Conservation (phyloP, 2,113 vertebrate genomes). For the Protomyctophum bolini region DNA sequence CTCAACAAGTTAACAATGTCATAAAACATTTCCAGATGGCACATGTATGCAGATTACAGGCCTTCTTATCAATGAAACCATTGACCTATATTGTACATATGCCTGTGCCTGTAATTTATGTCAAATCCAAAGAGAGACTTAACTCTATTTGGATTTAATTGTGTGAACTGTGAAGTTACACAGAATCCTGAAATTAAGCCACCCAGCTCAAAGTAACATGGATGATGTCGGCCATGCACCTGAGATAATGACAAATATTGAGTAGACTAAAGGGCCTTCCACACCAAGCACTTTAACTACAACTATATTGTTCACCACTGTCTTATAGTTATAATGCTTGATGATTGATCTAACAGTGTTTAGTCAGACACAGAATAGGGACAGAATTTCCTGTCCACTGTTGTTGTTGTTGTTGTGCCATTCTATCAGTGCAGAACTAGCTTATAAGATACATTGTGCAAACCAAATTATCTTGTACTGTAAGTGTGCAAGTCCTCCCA, state of each 20-base stretch:
- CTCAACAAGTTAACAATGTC: slow-evolving; percentile 6
- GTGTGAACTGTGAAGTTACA: too few relatives aligned
- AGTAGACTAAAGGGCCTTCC: too few relatives aligned
- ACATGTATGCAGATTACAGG: not conserved
- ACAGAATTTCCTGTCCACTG: slow-evolving; percentile 3
- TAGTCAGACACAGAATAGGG: slow-evolving; percentile 6
- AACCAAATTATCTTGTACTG: slow-evolving; percentile 22
- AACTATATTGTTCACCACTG: too few relatives aligned
- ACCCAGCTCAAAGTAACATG: too few relatives aligned
- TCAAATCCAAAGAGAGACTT: too few relatives aligned
- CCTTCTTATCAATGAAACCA: not conserved
- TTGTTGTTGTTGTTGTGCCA: slow-evolving; percentile 19
- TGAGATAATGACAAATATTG: too few relatives aligned
- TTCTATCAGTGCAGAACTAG: not conserved
- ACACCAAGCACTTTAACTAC: too few relatives aligned
- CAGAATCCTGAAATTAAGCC: too few relatives aligned
- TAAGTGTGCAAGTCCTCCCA: slow-evolving; percentile 10
- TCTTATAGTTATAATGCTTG: too few relatives aligned
- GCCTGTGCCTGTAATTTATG: too few relatives aligned
- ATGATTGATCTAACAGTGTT: not conserved
- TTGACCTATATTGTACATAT: not conserved
- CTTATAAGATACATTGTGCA: not conserved
- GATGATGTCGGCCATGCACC: too few relatives aligned
- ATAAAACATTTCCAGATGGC: not conserved
- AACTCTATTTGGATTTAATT: too few relatives aligned